Percentiles rank a stretch among this genome's conserved stretches.
Conservation (phyloP, 1,140 invertebrate species). For the Parasteatoda tepidariorum region DNA sequence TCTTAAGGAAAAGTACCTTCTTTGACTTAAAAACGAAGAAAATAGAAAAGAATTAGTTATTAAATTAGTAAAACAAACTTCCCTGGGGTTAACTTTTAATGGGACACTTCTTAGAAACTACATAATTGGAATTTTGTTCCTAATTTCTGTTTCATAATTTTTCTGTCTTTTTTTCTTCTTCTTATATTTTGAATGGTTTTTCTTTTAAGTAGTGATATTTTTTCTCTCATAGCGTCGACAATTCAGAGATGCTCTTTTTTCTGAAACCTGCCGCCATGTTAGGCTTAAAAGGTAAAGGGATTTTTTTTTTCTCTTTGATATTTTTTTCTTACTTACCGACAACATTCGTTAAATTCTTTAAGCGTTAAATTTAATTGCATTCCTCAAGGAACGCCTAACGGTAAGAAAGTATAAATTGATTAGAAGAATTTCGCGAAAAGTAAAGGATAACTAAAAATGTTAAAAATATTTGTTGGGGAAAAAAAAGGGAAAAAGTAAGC, state of each 20-base stretch:
- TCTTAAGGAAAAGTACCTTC: too few species aligned
- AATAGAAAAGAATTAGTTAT: conserved; percentile 9
- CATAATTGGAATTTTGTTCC: conserved; percentile 24
- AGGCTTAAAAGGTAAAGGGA: conserved; percentile 28
- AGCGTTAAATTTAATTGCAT: conserved; percentile 32
- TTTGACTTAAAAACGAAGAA: too few species aligned
- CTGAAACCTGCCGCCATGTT: not conserved
- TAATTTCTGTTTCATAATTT: not conserved
- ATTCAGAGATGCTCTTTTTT: conserved; percentile 1
- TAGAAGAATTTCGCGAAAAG: conserved; percentile 4
- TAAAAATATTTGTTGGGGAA: not conserved
- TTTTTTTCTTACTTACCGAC: not conserved
- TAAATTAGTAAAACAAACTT: conserved; percentile 21
- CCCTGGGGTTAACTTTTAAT: conserved; percentile 7
- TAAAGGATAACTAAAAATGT: not conserved
- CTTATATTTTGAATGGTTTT: not conserved
- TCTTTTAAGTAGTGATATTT: not conserved
- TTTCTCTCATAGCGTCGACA: conserved; percentile 27
- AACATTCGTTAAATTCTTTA: conserved; percentile 42
- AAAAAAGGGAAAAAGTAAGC: not conserved
- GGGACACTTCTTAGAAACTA: conserved; percentile 12
- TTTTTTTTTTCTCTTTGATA: conserved; percentile 14
- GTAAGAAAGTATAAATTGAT: conserved; percentile 3
- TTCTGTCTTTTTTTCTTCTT: conserved; percentile 1
- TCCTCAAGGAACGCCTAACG: not conserved